Base-by-base conservation (phyloP, 2,113 vertebrate genomes). In the Eonycteris spelaea region DNA sequence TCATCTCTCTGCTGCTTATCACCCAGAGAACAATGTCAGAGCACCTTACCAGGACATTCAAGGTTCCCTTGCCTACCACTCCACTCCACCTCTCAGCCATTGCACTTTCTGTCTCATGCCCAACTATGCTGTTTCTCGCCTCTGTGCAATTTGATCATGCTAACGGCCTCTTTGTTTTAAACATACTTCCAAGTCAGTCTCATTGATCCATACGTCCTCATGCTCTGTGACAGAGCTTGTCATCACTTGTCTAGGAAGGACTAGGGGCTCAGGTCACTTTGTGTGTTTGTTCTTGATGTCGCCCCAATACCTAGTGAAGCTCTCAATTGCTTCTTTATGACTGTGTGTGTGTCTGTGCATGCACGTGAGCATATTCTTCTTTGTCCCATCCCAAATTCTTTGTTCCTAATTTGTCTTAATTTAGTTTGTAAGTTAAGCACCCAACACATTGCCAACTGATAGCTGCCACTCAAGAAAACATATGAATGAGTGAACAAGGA, bases 271-370 rank as follows among this genome's bases (percentile, higher is more conserved):
- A 15, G 5, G 14, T 28, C 14, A 59, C 10, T 51, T 15, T 40
- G 63, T 0, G 2, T 45, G 14, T 30, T 21, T 7, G 6, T 65
- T 14, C 14, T 21, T 83, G 22, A 59, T n/a, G 21, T 24, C 55
- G 15, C 6, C 24, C 38, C 15, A 28, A 51, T 68, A 55, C 2
- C 8, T 68, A 61, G 1, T 5, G 30, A 75, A 48, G 15, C 21
- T 74, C 38, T 88, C 12, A 4, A 13, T 5, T 38, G n/a, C 28
- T 30, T 40, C 26, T n/a, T 0, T 79, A 19, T 51, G 53, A n/a
- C 4, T 70, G 21, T 33, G 9, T 1, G 18, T 6, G 4, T 13
- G n/a, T 11, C 0, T 38, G 51, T 51, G 22, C 45, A 0, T 68
- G 24, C 38, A 10, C 22, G 22, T 21, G 28, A 28, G 8, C 8